These are phyloP conservation scores for Phrynocephalus versicolor DNA, from an alignment of 2,113 vertebrate species.

Conservation along the genomic window DNA sequence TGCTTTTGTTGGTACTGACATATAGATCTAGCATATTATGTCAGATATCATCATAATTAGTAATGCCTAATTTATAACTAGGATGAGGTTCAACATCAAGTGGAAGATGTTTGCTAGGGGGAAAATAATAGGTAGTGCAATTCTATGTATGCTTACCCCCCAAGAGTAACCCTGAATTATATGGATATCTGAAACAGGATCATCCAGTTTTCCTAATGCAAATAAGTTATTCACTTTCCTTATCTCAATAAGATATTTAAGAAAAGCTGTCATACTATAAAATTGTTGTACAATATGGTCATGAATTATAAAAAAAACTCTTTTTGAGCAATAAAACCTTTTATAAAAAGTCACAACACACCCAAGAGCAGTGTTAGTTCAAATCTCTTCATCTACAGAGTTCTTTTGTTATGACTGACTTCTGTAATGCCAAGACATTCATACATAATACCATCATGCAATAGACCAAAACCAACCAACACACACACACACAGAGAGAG, in stretches of 20 bases:
- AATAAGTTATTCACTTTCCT: background rate
- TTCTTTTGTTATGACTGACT: background rate
- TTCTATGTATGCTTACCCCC: too few species aligned
- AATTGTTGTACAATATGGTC: background rate
- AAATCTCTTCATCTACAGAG: background rate
- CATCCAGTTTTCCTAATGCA: background rate
- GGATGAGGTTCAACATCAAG: background rate
- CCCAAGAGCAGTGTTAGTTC: background rate
- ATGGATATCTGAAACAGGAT: too few species aligned
- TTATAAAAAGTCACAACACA: background rate
- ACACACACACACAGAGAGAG: too few species aligned
- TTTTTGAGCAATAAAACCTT: background rate
- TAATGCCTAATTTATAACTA: background rate
- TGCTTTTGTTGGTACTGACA: too few species aligned
- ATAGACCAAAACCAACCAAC: background rate
- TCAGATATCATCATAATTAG: background rate
- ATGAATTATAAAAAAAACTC: slow-evolving; percentile 5
- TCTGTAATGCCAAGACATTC: background rate
- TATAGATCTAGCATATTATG: background rate
- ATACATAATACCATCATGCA: too few species aligned
- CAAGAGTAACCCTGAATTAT: too few species aligned
- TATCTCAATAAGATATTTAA: background rate
- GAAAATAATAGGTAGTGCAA: background rate
- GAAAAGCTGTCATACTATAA: background rate
- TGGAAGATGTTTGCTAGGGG: background rate